Base-by-base conservation (phyloP, 2,888 invertebrate species). In the Arrhopalites spinosus region DNA sequence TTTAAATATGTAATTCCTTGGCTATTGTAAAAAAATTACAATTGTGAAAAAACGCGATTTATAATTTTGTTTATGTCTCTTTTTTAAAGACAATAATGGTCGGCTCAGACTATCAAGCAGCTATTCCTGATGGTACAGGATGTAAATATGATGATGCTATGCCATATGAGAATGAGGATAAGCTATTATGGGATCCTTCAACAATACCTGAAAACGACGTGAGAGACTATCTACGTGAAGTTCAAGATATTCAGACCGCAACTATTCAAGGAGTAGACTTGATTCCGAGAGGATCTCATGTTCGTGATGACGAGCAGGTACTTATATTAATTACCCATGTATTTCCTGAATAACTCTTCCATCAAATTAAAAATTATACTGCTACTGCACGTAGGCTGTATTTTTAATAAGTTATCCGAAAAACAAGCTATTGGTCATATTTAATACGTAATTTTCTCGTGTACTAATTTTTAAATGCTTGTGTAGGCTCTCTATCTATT, bases 111-210 rank as follows among this genome's bases (percentile, higher is more conserved):
- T 97, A 92, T 85, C 98, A 98, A 87, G 98, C 97, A 2, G 90
- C 90, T 74, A 95, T 98, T 84, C 97, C 97, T 0, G 94, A 94
- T 85, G 96, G 95, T 0, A n/a, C n/a, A 50, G 88, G 97, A 23
- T 93, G 93, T 84, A 92, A 91, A 84, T 97, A 98, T 86, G 97
- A 94, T 84, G 96, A 96, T 86, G 93, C 93, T n/a, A 87, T 94
- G 78, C 95, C 95, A 0, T 95, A 96, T 85, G 95, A 96, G 87
- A 96, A 96, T 87, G 96, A 96, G 85, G 97, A 97, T 85, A 94
- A 95, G 86, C 88, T 96, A 72, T 87, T 98, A 13, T 98, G 98
- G 97, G 94, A 95, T 85, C 96, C 97, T 0, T 89, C 89, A 81
- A 90, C 90, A 79, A 87, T 96, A 74, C 89, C 89, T 47, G 91